A percentile compares a stretch with the other conserved stretches of the same genome.
These are phyloP conservation scores for Tiaroga cobitis DNA, from an alignment of 2,797 vertebrate species.

Conservation along the genomic window DNA sequence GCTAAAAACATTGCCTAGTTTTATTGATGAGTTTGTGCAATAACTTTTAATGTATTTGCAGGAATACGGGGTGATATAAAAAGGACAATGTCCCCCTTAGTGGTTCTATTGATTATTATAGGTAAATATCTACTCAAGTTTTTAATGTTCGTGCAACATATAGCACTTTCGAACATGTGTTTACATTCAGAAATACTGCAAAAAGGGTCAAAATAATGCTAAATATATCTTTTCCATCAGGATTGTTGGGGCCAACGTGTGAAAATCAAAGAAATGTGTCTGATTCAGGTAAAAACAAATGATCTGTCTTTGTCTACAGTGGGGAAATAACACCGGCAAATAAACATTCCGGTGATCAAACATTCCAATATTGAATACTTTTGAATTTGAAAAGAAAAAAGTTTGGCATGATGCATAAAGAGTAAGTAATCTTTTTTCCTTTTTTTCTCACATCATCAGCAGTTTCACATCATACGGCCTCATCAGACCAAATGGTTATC, in stretches of 20 bases:
- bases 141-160: not conserved
- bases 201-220: not conserved
- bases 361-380: no score
- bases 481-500: not conserved
- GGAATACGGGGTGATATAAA: not conserved
- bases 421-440: not conserved
- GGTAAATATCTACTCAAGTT: constrained; percentile 34
- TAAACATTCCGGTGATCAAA: not conserved
- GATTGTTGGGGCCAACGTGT: not conserved
- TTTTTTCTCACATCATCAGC: not conserved
- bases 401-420: no score
- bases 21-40: not conserved
- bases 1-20: not conserved
- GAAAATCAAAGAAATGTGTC: constrained; percentile 6
- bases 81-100: not conserved
- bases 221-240: constrained; percentile 4
- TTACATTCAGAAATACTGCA: not conserved
- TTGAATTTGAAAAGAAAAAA: no score
- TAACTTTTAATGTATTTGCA: constrained; percentile 5
- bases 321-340: not conserved
- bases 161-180: not conserved
- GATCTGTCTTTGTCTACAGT: not conserved
- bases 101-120: constrained; percentile 34
- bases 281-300: constrained; percentile 25
- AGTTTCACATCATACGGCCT: not conserved